Conservation (phyloP, 2,797 vertebrate genomes). For the Erethizon dorsatum region DNA sequence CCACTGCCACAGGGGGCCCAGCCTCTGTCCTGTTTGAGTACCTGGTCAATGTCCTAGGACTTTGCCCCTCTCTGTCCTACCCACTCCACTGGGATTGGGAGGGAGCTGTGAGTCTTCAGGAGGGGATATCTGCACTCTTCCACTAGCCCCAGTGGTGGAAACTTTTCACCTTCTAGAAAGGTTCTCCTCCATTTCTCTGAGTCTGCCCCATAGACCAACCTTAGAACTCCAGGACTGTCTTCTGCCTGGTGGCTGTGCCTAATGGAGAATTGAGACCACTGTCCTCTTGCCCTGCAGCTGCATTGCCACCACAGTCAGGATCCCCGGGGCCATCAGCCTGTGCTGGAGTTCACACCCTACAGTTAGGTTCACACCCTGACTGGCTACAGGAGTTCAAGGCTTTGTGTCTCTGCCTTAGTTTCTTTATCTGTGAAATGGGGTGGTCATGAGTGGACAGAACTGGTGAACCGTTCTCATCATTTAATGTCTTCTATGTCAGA, state of each 20-base stretch:
- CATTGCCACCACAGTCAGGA: rapidly evolving
- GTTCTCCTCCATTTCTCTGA: background rate
- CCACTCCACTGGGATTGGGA: background rate
- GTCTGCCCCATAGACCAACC: too few species aligned
- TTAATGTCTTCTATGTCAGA: rapidly evolving
- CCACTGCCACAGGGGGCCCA: background rate
- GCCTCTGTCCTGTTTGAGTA: slow-evolving; percentile 9
- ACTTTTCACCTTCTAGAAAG: slow-evolving; percentile 37
- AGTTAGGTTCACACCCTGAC: background rate
- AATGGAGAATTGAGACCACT: background rate
- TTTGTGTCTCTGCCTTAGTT: rapidly evolving
- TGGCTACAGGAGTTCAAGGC: background rate
- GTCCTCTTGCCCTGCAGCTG: too few species aligned
- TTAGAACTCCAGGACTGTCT: background rate
- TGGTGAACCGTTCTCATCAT: rapidly evolving
- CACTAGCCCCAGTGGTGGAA: background rate
- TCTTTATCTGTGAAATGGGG: background rate
- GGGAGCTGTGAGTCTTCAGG: background rate
- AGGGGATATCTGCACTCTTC: background rate
- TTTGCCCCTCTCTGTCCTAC: background rate
- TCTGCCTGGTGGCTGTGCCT: background rate
- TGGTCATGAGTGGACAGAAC: background rate
- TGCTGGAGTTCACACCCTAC: background rate
- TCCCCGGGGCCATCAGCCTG: rapidly evolving
- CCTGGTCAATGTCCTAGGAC: slow-evolving; percentile 45